These are phyloP conservation scores for Benthosema pterotum DNA, from an alignment of 2,797 vertebrate genomes.

Conservation along the genomic window DNA sequence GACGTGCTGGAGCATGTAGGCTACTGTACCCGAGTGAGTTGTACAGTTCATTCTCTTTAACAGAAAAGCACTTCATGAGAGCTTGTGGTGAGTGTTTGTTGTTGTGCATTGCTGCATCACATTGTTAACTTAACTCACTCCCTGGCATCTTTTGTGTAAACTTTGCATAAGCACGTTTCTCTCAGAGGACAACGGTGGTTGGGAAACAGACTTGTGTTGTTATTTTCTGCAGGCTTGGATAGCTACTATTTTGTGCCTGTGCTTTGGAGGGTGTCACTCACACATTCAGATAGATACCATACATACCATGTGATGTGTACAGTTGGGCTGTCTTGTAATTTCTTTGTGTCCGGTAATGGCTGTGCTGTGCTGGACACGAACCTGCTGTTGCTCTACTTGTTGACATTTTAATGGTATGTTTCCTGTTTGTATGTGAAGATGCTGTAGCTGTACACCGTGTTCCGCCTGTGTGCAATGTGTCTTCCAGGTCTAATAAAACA, in stretches of 20 bases:
- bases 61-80: no score
- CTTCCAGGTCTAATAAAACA: not conserved
- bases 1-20: constrained; percentile 47
- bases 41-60: not conserved
- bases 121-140: no score
- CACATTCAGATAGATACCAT: constrained; percentile 25
- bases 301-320: constrained; percentile 10
- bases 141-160: no score
- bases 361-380: constrained; percentile 13
- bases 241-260: not conserved
- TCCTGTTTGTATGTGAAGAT: constrained; percentile 27
- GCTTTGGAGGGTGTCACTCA: not conserved
- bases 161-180: no score
- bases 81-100: no score
- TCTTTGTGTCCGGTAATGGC: constrained; percentile 39
- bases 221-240: not conserved
- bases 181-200: no score
- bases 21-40: not conserved
- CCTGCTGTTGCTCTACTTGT: constrained; percentile 22
- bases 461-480: constrained; percentile 4
- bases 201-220: no score
- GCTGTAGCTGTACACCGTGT: not conserved
- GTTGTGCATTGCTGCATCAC: no score
- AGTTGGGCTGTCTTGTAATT: constrained; percentile 12
- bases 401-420: constrained; percentile 39